Base-by-base conservation (phyloP, 2,888 invertebrate genomes). In the Caenorhabditis sulstoni region DNA sequence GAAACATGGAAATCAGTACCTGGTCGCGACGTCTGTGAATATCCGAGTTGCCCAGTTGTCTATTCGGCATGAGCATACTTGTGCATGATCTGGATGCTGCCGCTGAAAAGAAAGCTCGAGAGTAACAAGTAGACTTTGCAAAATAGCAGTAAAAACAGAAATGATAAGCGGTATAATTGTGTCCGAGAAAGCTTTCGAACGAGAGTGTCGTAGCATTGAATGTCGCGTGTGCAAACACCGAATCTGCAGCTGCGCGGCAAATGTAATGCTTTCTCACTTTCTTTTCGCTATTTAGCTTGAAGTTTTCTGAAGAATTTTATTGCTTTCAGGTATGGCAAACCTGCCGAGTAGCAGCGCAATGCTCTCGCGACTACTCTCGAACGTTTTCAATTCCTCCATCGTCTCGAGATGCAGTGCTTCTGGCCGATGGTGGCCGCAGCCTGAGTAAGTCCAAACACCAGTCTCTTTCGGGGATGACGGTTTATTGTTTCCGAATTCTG, bases 381-480 rank as follows among this genome's bases (percentile, higher is more conserved):
- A 73, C 66, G 62, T 79, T 11, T 68, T 74, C 59, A 53, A 23
- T 12, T 50, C 68, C 9, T 18, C 70, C 4, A n/a, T 57, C 11
- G 53, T 55, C 9, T 74, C 79, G 11, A 65, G 37, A 45, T 79
- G 79, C 57, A 50, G 44, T 23, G 88, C 88, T 29, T 87, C 87
- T 2, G 88, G 88, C 35, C 65, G 88, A 71, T 88, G 88, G 88
- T 89, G 79, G 67, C 87, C 88, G n/a, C 88, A 88, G 58, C 88
- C 88, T 45, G 79, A 75, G 88, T 88, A 49, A 87, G 88, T 85
- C 7, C 7, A 20, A 16, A 29, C 14, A 44, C n/a, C 14, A 39
- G 18, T 64, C 57, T 57, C 68, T n/a, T n/a, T n/a, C n/a, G n/a
- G 55, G 18, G 41, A 58, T 44, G 50, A 29, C 12, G 23, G 16